A percentile compares a stretch with the other conserved stretches of the same genome.
These are phyloP conservation scores for Pachydiplax longipennis DNA, from an alignment of 2,888 invertebrate genomes.

Conservation along the genomic window DNA sequence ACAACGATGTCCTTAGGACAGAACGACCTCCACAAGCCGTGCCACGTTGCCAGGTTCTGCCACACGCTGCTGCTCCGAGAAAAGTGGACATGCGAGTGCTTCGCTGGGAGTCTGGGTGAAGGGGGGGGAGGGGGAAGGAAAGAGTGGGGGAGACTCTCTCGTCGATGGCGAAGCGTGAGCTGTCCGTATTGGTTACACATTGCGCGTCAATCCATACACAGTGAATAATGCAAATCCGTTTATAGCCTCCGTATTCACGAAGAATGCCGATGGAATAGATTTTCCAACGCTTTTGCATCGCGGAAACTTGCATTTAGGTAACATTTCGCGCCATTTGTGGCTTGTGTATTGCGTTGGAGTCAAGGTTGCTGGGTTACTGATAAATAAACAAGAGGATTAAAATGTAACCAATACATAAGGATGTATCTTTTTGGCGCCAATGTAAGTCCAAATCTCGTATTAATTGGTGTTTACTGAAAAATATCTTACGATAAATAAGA, in stretches of 20 bases:
- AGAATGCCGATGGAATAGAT: not conserved
- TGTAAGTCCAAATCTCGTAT: too few species aligned
- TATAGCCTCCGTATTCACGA: too few species aligned
- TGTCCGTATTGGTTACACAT: not conserved
- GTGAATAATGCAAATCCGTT: not conserved
- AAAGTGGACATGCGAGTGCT: conserved; percentile 18
- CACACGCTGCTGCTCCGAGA: not conserved
- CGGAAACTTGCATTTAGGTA: not conserved
- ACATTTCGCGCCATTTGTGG: not conserved
- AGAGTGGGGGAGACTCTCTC: not conserved
- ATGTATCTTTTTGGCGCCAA: too few species aligned
- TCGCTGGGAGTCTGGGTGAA: not conserved
- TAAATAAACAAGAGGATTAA: not conserved
- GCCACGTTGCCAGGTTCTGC: conserved; percentile 33
- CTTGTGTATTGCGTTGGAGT: too few species aligned
- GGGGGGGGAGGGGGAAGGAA: not conserved
- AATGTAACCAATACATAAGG: too few species aligned
- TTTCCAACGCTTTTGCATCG: not conserved
- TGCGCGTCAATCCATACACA: not conserved
- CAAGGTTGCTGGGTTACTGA: not conserved
- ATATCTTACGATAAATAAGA: too few species aligned
- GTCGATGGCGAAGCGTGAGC: not conserved
- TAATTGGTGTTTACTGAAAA: too few species aligned
- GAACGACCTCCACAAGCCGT: not conserved
- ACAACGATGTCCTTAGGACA: not conserved